phyloP scores from a whole-genome alignment of 2,888 invertebrate genomes.

The Mongoloraphidia duomilia region DNA sequence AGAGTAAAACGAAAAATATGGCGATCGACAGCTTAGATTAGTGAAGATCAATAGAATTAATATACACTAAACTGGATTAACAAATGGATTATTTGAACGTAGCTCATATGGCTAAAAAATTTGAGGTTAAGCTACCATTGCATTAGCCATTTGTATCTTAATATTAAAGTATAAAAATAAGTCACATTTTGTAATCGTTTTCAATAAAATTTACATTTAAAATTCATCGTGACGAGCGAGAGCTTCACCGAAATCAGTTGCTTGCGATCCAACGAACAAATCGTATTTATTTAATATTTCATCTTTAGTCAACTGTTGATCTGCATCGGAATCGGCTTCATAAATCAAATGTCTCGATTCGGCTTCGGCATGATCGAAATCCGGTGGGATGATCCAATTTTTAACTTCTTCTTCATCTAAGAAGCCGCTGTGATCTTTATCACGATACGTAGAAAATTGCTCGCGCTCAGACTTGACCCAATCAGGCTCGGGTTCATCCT shows the following conservation, averaged over 20 bases:
- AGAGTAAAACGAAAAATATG: too few species aligned
- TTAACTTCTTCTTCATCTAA: conserved; percentile 81
- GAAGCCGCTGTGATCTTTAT: conserved; percentile 79
- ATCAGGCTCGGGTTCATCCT: conserved; percentile 70
- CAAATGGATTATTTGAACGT: too few species aligned
- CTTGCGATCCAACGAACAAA: conserved; percentile 95
- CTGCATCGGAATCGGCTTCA: conserved; percentile 85
- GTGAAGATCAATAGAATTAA: too few species aligned
- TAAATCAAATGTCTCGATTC: conserved; percentile 91
- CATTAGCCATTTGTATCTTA: too few species aligned
- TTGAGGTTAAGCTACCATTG: too few species aligned
- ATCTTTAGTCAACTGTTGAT: conserved; percentile 73
- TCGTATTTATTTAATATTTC: conserved; percentile 93
- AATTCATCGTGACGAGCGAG: conserved; percentile 92
- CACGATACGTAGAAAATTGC: conserved; percentile 71
- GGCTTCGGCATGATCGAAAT: conserved; percentile 94
- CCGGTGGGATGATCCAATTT: conserved; percentile 88
- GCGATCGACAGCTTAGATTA: too few species aligned
- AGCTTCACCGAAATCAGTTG: conserved; percentile 97
- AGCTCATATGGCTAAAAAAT: too few species aligned
- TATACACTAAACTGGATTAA: too few species aligned
- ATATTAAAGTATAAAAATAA: too few species aligned
- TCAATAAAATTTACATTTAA: conserved; percentile 30
- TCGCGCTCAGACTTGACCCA: conserved; percentile 93
- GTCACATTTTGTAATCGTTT: too few species aligned